phyloP scores from a whole-genome alignment of 2,113 vertebrate genomes.

The Atlantisia rogersi region DNA sequence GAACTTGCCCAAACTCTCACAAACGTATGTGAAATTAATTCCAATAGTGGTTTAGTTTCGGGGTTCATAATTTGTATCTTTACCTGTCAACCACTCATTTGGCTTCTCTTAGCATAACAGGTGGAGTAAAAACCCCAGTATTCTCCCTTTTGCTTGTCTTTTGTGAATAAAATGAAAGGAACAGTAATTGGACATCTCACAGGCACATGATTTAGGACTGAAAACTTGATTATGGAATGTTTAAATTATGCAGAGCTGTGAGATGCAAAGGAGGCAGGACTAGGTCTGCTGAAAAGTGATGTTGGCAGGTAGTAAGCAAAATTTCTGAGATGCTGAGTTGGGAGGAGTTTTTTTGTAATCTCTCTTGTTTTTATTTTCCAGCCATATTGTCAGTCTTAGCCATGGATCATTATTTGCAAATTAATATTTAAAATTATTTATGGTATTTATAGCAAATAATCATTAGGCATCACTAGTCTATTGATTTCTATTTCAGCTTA shows the following conservation, averaged over 20 bases:
- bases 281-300: not conserved
- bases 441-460: not conserved
- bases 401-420: not conserved
- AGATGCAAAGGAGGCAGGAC: not conserved
- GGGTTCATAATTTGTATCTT: not conserved
- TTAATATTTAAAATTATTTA: not conserved
- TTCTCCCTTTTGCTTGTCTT: not conserved
- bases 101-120: not conserved
- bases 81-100: not conserved
- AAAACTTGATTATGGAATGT: not conserved
- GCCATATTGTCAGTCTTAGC: not conserved
- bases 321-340: not conserved
- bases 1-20: not conserved
- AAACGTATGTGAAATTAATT: not conserved
- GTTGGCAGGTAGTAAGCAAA: not conserved
- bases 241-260: not conserved
- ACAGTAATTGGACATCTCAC: not conserved
- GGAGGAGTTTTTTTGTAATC: not conserved
- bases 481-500: not conserved
- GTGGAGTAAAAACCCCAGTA: not conserved
- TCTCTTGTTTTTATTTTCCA: not conserved
- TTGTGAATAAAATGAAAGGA: conserved; percentile 14
- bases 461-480: not conserved
- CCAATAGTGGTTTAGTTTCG: not conserved
- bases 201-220: not conserved